A percentile compares a stretch with the other conserved stretches of the same genome.
These are phyloP conservation scores for Caenorhabditis virilis DNA, from an alignment of 2,888 invertebrate genomes.

Conservation along the genomic window DNA sequence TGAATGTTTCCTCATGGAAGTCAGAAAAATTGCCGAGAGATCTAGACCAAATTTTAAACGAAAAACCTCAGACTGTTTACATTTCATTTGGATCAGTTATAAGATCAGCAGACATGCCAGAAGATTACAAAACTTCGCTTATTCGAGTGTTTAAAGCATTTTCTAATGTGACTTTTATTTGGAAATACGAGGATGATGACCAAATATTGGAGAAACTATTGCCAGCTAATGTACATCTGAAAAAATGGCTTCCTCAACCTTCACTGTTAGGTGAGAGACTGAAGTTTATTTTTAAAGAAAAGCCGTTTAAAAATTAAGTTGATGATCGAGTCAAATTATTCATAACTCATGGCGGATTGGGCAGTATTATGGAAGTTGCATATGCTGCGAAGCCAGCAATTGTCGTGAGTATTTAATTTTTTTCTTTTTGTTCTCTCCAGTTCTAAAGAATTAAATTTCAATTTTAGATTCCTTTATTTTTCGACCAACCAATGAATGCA, in stretches of 20 bases:
- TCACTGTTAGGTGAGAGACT: constrained; percentile 4
- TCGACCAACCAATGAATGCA: constrained; percentile 52
- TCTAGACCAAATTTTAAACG: constrained; percentile 8
- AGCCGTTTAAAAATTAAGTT: too few relatives aligned
- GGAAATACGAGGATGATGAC: not conserved
- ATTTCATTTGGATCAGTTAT: constrained; percentile 39
- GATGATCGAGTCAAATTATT: constrained; percentile 35
- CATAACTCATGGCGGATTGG: constrained; percentile 44
- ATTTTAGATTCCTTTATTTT: constrained; percentile 45
- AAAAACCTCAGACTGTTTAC: constrained; percentile 17
- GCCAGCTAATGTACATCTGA: constrained; percentile 4
- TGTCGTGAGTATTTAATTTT: constrained; percentile 3
- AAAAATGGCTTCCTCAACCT: constrained; percentile 1
- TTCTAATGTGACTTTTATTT: not conserved
- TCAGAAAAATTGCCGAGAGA: constrained; percentile 1
- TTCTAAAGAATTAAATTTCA: too few relatives aligned
- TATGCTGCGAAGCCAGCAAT: constrained; percentile 35
- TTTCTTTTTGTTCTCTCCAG: too few relatives aligned
- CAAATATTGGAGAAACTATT: not conserved
- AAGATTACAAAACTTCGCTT: constrained; percentile 8
- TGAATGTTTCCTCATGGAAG: constrained; percentile 23
- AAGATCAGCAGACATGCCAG: constrained; percentile 24
- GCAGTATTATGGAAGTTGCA: constrained; percentile 36
- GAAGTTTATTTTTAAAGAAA: too few relatives aligned
- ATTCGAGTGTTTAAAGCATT: not conserved